Conservation (phyloP, 2,888 invertebrate genomes). For the Colostygia pectinataria region DNA sequence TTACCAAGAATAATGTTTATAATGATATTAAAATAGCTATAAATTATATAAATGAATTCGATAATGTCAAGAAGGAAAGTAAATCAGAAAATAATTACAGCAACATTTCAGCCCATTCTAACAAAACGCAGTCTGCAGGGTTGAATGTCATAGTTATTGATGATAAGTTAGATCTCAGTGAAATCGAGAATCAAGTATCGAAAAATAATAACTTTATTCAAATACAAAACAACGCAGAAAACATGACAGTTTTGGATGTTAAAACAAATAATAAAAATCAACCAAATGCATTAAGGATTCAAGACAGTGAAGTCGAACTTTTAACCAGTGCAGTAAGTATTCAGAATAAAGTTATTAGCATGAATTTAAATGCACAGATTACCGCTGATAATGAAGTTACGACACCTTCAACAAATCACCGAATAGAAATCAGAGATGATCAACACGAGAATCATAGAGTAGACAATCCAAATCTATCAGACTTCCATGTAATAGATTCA, state of each 20-base stretch:
- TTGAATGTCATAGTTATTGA: conserved; percentile 7
- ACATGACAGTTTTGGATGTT: not conserved
- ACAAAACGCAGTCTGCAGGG: not conserved
- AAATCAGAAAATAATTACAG: not conserved
- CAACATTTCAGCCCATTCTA: not conserved
- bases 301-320: not conserved
- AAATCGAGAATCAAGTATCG: not conserved
- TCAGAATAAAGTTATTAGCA: not conserved
- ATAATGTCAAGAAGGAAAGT: conserved; percentile 1
- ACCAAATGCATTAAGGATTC: not conserved
- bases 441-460: conserved; percentile 29
- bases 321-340: not conserved
- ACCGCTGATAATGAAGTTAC: conserved; percentile 4
- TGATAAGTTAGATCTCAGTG: conserved; percentile 21
- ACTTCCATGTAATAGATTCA: conserved; percentile 70
- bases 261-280: not conserved
- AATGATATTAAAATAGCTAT: not conserved
- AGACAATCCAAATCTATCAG: conserved; percentile 55
- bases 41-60: not conserved
- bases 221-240: not conserved
- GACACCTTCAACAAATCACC: conserved; percentile 12
- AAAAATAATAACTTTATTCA: not conserved
- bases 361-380: not conserved
- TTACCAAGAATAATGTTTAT: not conserved
- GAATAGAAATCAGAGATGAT: conserved; percentile 28